Conservation (phyloP, 2,888 invertebrate species). For the Epistrophella euchroma region DNA sequence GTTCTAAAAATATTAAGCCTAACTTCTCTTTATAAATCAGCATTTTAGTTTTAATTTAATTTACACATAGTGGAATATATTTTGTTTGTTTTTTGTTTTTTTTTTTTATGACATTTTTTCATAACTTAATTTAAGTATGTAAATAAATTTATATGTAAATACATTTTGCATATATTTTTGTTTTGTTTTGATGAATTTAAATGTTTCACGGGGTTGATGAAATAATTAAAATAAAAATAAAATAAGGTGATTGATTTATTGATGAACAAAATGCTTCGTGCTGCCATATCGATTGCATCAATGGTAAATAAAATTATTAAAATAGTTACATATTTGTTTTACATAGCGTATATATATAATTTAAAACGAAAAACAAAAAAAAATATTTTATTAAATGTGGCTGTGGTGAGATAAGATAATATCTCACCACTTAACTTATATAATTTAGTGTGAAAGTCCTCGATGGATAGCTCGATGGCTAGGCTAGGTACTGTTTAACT, state of each 20-base stretch:
- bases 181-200: conserved; percentile 55
- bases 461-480: conserved; percentile 9
- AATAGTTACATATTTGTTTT: conserved; percentile 62
- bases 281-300: conserved; percentile 43
- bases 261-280: conserved; percentile 50
- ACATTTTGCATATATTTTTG: conserved; percentile 17
- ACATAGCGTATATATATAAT: conserved; percentile 44
- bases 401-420: not conserved
- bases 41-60: conserved; percentile 54
- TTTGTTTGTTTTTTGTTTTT: conserved; percentile 24
- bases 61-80: conserved; percentile 70
- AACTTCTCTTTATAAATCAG: conserved; percentile 53
- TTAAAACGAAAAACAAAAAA: conserved; percentile 57
- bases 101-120: conserved; percentile 43
- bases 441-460: conserved; percentile 48
- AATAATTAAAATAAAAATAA: conserved; percentile 45
- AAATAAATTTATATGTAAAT: conserved; percentile 53
- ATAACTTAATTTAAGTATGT: conserved; percentile 67
- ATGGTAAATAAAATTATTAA: conserved; percentile 69
- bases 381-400: conserved; percentile 29
- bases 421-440: conserved; percentile 48
- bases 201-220: conserved; percentile 55
- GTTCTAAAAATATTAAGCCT: conserved; percentile 54
- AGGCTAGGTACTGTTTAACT: conserved; percentile 80
- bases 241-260: conserved; percentile 46